phyloP scores from a whole-genome alignment of 2,113 vertebrate species.

The Callospermophilus lateralis region DNA sequence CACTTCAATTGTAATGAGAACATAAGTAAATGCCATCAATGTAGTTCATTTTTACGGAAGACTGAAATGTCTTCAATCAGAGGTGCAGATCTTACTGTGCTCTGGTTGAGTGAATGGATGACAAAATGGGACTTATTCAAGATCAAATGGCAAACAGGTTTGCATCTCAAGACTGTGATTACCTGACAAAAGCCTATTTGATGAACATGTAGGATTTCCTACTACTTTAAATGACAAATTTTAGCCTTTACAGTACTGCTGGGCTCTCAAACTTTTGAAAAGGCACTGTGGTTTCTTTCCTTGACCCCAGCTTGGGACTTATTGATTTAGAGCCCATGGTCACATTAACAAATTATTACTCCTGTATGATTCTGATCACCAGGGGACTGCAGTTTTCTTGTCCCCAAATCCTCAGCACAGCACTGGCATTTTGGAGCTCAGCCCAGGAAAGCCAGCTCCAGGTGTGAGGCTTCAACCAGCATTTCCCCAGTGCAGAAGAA shows the following conservation, averaged over 20 bases:
- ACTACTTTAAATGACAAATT: constrained; percentile 33
- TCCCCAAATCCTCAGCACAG: background rate
- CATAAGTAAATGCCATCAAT: constrained; percentile 38
- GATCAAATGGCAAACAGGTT: constrained; percentile 44
- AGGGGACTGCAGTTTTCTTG: background rate
- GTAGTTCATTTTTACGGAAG: constrained; percentile 44
- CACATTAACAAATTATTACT: constrained; percentile 27
- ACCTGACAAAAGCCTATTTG: constrained; percentile 20
- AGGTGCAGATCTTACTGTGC: background rate
- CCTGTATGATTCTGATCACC: background rate
- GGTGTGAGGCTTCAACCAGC: background rate
- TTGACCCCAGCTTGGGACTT: constrained; percentile 33
- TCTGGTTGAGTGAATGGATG: constrained; percentile 63
- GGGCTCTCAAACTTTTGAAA: constrained; percentile 62
- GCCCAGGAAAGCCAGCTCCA: background rate
- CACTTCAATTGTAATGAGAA: constrained; percentile 35
- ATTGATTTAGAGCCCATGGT: constrained; percentile 37
- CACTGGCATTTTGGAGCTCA: constrained; percentile 9
- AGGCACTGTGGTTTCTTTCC: background rate
- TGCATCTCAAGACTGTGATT: constrained; percentile 43
- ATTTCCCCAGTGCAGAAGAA: constrained; percentile 23
- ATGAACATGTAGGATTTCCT: constrained; percentile 40
- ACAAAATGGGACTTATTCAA: constrained; percentile 60
- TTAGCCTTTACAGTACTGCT: background rate
- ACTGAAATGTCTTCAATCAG: constrained; percentile 53